phyloP scores from a whole-genome alignment of 2,797 vertebrate genomes.

The Kryptopterus vitreolus region DNA sequence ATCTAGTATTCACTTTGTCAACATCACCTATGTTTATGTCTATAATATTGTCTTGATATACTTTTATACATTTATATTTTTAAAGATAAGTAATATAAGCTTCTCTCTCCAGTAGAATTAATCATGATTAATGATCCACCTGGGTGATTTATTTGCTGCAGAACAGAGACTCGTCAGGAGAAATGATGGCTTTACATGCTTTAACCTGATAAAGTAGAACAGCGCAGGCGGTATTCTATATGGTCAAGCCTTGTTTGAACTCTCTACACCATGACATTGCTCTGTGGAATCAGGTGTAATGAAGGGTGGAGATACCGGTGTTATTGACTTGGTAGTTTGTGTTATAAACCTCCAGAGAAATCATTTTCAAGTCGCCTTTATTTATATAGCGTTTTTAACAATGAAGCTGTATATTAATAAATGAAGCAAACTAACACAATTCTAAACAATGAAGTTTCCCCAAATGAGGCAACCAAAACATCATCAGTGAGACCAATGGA shows the following conservation, averaged over 20 bases:
- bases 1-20: not conserved
- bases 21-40: not conserved
- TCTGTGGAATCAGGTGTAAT: constrained; percentile 25
- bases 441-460: too few species aligned
- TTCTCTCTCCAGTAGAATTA: not conserved
- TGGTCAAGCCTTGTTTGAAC: constrained; percentile 11
- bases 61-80: too few species aligned
- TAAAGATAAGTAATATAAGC: not conserved
- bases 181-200: not conserved
- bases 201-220: not conserved
- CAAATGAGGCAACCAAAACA: too few species aligned
- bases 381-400: too few species aligned
- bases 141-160: not conserved
- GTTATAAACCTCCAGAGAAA: too few species aligned
- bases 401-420: too few species aligned
- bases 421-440: too few species aligned
- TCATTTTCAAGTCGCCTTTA: too few species aligned
- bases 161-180: not conserved
- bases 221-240: not conserved
- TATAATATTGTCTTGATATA: not conserved
- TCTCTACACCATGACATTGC: constrained; percentile 6
- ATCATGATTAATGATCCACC: not conserved
- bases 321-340: constrained; percentile 42
- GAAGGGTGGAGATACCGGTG: constrained; percentile 2
- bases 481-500: too few species aligned